These are phyloP conservation scores for Oscheius sp. DNA, from an alignment of 2,888 invertebrate species.

Conservation along the genomic window DNA sequence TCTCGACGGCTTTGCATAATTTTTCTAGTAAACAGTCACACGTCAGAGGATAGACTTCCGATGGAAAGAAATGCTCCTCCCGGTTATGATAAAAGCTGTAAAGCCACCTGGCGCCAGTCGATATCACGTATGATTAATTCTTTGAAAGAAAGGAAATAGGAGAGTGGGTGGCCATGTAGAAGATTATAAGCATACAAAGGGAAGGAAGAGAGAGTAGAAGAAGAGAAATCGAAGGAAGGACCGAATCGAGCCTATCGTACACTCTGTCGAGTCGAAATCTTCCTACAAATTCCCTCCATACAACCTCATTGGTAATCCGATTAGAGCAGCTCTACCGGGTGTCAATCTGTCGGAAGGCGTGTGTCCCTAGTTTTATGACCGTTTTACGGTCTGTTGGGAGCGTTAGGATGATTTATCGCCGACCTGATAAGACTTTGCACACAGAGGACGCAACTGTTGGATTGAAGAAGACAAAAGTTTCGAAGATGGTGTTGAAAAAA, in stretches of 20 bases:
- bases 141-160: background rate
- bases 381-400: constrained; percentile 25
- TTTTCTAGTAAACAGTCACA: too few species aligned
- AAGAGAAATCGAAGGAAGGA: background rate
- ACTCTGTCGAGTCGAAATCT: background rate
- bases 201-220: too few species aligned
- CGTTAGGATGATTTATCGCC: constrained; percentile 27
- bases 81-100: constrained; percentile 8
- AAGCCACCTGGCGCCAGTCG: constrained; percentile 3
- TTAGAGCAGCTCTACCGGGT: constrained; percentile 7
- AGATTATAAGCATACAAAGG: too few species aligned
- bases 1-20: too few species aligned
- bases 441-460: background rate
- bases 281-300: background rate
- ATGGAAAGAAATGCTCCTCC: constrained; percentile 18
- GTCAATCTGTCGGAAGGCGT: constrained; percentile 19
- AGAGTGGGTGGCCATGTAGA: background rate
- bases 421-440: constrained; percentile 16
- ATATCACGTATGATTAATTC: constrained; percentile 1
- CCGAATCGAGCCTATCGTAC: background rate
- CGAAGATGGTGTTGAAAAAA: background rate
- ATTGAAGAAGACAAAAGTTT: background rate
- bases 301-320: background rate
- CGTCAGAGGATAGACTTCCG: too few species aligned
- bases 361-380: constrained; percentile 22